Base-by-base conservation (phyloP, 1,140 invertebrate genomes). In the Temnothorax nylanderi region DNA sequence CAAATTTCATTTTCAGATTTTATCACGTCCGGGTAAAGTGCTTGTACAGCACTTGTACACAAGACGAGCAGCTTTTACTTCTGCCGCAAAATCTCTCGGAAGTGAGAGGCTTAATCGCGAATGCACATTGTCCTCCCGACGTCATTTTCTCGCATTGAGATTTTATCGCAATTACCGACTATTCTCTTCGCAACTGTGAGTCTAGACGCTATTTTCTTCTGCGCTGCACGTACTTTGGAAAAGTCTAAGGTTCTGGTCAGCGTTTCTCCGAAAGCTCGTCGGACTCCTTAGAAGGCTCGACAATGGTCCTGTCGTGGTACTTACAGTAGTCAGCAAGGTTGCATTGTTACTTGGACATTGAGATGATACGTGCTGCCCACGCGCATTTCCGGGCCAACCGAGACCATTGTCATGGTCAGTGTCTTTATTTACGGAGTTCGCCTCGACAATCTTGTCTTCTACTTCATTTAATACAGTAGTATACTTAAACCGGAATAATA, bases 201-300 rank as follows among this genome's bases (percentile, higher is more conserved):
- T 60, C 32, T 21, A 16, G 18, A 37, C 44, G 41, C 41, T 67
- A 51, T 65, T 77, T 85, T 62, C 64, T 47, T 18, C 21, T 41
- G 44, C 51, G 44, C 13, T 26, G 69, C 88, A 88, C 88, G 80
- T 89, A 60, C 56, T 18, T 44, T 8, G 44, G 41, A 56, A 76
- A 67, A 47, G 37, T 65, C 37, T n/a, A 26, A 18, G 44, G 69
- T 49, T 74, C 37, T 49, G 56, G 82, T 89, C 88, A 89, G 88
- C 88, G 80, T 85, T 88, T 88, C 49, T 84, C 6, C 32, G 26
- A 85, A 88, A 85, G 87, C 88, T 88, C 81, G 72, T 67, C 54
- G 77, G 74, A 75, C 81, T 67, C 60, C 69, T 64, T 32, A 18
- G 64, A 81, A 81, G 47, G 34, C 49, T 54, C 64, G 21, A 81